These are phyloP conservation scores for Schizaphis graminum DNA, from an alignment of 2,888 invertebrate genomes.

Conservation along the genomic window DNA sequence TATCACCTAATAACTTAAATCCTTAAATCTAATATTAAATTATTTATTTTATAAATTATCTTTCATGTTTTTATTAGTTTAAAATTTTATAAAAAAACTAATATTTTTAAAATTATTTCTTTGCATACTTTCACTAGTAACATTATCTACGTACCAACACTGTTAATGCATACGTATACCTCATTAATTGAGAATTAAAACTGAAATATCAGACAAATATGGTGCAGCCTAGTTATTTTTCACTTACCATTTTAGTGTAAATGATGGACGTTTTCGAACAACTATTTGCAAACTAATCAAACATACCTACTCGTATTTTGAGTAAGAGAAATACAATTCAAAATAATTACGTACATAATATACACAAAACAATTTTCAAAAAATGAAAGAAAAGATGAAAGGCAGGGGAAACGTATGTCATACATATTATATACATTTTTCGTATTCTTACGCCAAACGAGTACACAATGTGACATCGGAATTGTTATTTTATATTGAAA, in stretches of 20 bases:
- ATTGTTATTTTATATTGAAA: neutral
- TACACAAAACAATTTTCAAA: too few species aligned
- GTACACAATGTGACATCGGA: neutral
- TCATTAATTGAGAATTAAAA: neutral
- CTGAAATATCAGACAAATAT: neutral
- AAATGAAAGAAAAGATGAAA: too few species aligned
- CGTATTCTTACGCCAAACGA: too few species aligned
- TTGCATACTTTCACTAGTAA: too few species aligned
- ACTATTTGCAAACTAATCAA: too few species aligned
- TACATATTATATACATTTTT: too few species aligned
- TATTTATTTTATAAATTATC: neutral
- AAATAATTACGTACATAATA: too few species aligned
- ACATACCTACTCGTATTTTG: too few species aligned
- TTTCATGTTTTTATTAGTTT: neutral
- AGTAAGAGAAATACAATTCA: too few species aligned
- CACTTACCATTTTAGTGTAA: neutral
- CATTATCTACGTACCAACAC: neutral
- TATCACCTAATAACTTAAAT: neutral
- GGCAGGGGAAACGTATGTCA: too few species aligned
- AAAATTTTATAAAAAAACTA: neutral
- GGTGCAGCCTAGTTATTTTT: neutral
- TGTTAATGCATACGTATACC: neutral
- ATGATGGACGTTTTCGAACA: too few species aligned
- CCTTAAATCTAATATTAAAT: neutral
- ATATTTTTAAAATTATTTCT: too few species aligned